Evolutionary conservation across 2,888 invertebrate genomes (phyloP).

Genomic region (Crioceris asparagi): DNA sequence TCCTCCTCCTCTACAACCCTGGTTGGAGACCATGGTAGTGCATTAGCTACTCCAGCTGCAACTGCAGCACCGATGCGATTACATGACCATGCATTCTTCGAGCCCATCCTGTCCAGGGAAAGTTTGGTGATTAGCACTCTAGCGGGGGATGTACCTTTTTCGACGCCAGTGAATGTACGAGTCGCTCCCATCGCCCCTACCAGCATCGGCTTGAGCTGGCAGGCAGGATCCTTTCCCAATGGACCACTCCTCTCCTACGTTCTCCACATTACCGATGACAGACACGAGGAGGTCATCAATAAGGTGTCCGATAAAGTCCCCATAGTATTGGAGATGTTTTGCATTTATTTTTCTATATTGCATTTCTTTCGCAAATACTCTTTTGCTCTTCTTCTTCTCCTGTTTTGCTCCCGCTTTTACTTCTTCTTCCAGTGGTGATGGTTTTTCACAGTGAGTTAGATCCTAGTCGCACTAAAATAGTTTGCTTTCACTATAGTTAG

Average conservation of each 20-base stretch:
- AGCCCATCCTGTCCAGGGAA: constrained; percentile 58
- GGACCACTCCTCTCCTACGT: constrained; percentile 82
- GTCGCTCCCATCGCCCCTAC: constrained; percentile 71
- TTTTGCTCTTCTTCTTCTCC: no score
- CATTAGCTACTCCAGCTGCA: constrained; percentile 2
- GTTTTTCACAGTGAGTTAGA: no score
- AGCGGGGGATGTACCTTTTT: constrained; percentile 63
- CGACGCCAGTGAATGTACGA: constrained; percentile 62
- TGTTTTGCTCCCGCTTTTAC: background rate
- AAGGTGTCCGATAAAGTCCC: background rate
- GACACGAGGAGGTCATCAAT: constrained; percentile 14
- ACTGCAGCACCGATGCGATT: constrained; percentile 30
- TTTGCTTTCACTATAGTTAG: no score
- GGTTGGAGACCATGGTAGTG: background rate
- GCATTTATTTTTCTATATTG: background rate
- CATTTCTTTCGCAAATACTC: no score
- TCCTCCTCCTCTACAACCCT: background rate
- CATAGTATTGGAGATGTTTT: background rate
- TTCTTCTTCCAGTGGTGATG: no score
- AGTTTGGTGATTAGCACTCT: constrained; percentile 68
- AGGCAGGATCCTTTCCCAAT: constrained; percentile 75
- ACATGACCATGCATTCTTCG: constrained; percentile 26
- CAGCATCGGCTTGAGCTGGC: constrained; percentile 81
- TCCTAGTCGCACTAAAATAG: no score
- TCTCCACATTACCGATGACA: constrained; percentile 48